Evolutionary conservation across 2,797 vertebrate genomes (phyloP).

Genomic region (Linurgus olivaceus): DNA sequence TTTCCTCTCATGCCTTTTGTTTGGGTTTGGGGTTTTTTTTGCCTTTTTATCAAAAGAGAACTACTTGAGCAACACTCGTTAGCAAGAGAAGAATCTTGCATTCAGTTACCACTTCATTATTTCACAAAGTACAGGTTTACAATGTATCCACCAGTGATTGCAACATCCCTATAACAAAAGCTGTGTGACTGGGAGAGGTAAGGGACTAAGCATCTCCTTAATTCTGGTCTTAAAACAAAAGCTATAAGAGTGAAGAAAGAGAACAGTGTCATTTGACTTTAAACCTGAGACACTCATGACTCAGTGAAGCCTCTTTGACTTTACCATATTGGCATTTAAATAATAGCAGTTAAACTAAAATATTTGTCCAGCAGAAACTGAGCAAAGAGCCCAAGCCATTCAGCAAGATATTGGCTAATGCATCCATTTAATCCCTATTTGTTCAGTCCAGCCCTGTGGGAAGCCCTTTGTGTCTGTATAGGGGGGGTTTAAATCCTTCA

Average conservation of each 20-base stretch:
- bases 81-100: background rate
- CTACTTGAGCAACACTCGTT: background rate
- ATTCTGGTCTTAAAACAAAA: background rate
- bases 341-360: background rate
- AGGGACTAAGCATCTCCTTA: background rate
- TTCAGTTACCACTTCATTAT: background rate
- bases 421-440: background rate
- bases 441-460: background rate
- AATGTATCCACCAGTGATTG: background rate
- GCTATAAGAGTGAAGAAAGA: background rate
- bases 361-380: background rate
- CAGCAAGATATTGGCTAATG: background rate
- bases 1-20: background rate
- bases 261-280: background rate
- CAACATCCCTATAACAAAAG: background rate
- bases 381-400: background rate
- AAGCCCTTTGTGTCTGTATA: background rate
- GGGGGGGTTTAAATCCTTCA: background rate
- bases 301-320: background rate
- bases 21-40: background rate
- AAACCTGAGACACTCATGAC: background rate
- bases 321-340: background rate
- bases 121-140: background rate
- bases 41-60: conserved; percentile 4
- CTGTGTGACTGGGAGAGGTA: background rate